Percentiles rank a stretch among this genome's conserved stretches.
Conservation (phyloP, 2,113 vertebrate genomes). For the Naja naja region DNA sequence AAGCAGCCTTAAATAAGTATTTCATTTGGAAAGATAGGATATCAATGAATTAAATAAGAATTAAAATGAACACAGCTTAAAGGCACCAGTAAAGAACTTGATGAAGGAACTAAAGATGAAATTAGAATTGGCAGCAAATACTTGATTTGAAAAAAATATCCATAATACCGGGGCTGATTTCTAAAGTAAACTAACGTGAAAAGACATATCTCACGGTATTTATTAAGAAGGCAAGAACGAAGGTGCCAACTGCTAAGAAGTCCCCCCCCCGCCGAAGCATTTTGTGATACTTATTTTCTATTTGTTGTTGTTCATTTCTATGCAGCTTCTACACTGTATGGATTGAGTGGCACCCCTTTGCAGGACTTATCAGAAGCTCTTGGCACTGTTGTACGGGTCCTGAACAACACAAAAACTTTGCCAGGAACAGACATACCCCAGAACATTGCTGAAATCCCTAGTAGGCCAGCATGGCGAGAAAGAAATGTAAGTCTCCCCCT, state of each 20-base stretch:
- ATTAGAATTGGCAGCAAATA: background rate
- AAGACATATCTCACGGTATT: background rate
- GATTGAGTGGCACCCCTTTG: conserved; percentile 8
- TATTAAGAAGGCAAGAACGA: background rate
- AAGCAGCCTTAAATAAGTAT: background rate
- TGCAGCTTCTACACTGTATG: conserved; percentile 20
- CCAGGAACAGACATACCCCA: background rate
- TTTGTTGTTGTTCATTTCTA: background rate
- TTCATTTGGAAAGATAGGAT: background rate
- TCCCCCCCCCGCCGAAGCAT: no score
- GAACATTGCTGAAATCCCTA: conserved; percentile 6
- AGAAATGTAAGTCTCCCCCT: conserved; percentile 10
- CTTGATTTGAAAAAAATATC: background rate
- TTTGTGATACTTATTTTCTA: background rate
- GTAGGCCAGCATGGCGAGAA: conserved; percentile 6
- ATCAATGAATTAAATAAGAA: background rate
- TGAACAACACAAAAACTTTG: background rate
- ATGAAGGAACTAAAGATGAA: background rate
- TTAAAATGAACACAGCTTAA: background rate
- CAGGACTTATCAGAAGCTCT: conserved; percentile 23
- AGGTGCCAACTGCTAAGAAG: background rate
- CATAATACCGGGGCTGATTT: background rate
- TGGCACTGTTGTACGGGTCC: conserved; percentile 10
- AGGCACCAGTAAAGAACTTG: background rate
- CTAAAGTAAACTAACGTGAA: background rate